Percentiles rank a stretch among this genome's conserved stretches.
Evolutionary conservation across 2,888 invertebrate genomes (phyloP).

Genomic region (Cryptus armator): DNA sequence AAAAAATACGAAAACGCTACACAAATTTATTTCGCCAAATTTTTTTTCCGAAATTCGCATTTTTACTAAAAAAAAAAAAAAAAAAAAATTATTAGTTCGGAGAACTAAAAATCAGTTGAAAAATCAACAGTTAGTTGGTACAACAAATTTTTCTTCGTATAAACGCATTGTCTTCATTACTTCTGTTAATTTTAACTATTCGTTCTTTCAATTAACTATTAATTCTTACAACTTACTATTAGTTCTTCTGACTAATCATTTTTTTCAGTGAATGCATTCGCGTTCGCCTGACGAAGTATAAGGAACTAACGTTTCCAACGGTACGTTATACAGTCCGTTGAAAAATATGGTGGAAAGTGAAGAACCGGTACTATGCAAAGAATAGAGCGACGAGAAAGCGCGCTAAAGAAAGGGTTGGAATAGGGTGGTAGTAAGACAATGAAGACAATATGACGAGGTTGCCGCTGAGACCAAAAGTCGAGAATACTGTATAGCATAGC

Average conservation of each 20-base stretch:
- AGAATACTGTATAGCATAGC: conserved; percentile 8
- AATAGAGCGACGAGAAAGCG: neutral
- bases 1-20: neutral
- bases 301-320: neutral
- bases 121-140: too few relatives aligned
- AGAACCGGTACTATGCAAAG: conserved; percentile 76
- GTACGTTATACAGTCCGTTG: neutral
- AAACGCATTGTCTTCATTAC: too few relatives aligned
- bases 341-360: conserved; percentile 80
- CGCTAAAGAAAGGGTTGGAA: conserved; percentile 20
- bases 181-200: too few relatives aligned
- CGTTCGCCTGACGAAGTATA: too few relatives aligned
- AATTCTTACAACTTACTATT: too few relatives aligned
- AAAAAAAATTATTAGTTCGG: too few relatives aligned
- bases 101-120: neutral
- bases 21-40: neutral
- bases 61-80: too few relatives aligned
- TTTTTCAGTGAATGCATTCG: too few relatives aligned
- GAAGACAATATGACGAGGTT: conserved; percentile 71
- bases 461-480: conserved; percentile 17
- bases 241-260: too few relatives aligned
- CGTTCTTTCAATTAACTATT: too few relatives aligned
- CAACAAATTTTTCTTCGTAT: too few relatives aligned
- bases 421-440: conserved; percentile 71
- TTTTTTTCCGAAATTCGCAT: neutral